A percentile compares a stretch with the other conserved stretches of the same genome.
Evolutionary conservation across 2,113 vertebrate genomes (phyloP).

Genomic region (Pachypanchax playfairii): DNA sequence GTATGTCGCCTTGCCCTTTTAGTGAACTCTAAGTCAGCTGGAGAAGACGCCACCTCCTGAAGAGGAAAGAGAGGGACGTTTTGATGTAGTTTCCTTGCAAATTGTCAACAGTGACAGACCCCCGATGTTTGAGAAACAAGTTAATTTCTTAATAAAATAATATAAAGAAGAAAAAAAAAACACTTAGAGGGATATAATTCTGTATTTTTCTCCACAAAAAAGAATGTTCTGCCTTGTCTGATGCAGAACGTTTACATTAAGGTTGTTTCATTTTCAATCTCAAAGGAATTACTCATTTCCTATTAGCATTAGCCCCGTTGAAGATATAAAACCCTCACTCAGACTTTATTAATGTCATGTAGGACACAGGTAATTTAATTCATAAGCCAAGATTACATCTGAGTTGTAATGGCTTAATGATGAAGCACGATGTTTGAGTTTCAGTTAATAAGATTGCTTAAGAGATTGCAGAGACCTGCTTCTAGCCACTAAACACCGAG

Average conservation of each 20-base stretch:
- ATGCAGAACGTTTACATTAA: conserved; percentile 39
- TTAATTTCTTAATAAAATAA: background rate
- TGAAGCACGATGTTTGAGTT: conserved; percentile 74
- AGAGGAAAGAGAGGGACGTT: conserved; percentile 13
- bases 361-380: conserved; percentile 77
- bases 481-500: conserved; percentile 35
- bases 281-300: conserved; percentile 57
- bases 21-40: conserved; percentile 60
- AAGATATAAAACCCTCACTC: conserved; percentile 48
- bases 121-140: conserved; percentile 6
- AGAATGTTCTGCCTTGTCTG: conserved; percentile 16
- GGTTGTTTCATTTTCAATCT: conserved; percentile 54
- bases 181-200: background rate
- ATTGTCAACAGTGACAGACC: conserved; percentile 16
- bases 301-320: conserved; percentile 40
- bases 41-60: conserved; percentile 20
- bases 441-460: conserved; percentile 65
- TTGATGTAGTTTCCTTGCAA: conserved; percentile 14
- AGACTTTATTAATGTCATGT: conserved; percentile 74
- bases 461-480: conserved; percentile 57
- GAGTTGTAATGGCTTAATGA: conserved; percentile 69
- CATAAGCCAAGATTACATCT: conserved; percentile 71
- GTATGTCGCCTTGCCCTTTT: conserved; percentile 48
- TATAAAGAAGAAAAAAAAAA: background rate
- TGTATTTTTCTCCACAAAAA: conserved; percentile 17